Conservation (phyloP, 2,888 invertebrate species). For the Morinoia aosen region DNA sequence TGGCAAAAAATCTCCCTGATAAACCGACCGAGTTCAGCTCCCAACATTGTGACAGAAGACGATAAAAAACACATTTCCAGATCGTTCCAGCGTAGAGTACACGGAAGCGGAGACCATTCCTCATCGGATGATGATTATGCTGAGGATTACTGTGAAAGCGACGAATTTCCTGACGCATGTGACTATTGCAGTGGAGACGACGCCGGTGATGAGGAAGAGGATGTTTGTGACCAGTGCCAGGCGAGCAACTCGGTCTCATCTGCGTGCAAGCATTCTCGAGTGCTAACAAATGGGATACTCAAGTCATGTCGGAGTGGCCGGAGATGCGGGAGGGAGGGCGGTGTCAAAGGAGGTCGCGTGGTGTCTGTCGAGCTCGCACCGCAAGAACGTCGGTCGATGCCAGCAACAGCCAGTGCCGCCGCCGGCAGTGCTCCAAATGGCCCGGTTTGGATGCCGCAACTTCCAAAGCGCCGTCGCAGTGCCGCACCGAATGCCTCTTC, state of each 20-base stretch:
- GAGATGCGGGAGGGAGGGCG: neutral
- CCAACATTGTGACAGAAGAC: constrained; percentile 20
- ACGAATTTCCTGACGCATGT: constrained; percentile 61
- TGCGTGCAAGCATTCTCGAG: constrained; percentile 59
- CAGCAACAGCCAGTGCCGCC: constrained; percentile 47
- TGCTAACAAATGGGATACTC: constrained; percentile 63
- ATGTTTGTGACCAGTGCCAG: constrained; percentile 57
- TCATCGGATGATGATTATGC: constrained; percentile 59
- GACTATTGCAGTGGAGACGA: constrained; percentile 62
- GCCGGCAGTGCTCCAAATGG: constrained; percentile 54
- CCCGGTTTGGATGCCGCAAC: constrained; percentile 53
- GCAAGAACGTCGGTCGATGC: constrained; percentile 23
- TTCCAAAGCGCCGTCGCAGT: neutral
- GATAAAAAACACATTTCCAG: neutral
- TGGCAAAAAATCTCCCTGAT: constrained; percentile 44
- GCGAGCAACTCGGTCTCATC: constrained; percentile 43
- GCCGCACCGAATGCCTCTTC: constrained; percentile 15
- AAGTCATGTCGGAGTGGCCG: constrained; percentile 56
- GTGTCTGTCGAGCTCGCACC: constrained; percentile 43
- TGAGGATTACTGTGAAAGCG: constrained; percentile 61
- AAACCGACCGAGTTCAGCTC: constrained; percentile 36
- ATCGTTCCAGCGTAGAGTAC: constrained; percentile 39
- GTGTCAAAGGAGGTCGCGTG: constrained; percentile 45
- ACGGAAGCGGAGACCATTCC: neutral
- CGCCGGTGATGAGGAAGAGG: constrained; percentile 54